These are phyloP conservation scores for Lydus trimaculatus DNA, from an alignment of 2,888 invertebrate genomes.

Conservation along the genomic window DNA sequence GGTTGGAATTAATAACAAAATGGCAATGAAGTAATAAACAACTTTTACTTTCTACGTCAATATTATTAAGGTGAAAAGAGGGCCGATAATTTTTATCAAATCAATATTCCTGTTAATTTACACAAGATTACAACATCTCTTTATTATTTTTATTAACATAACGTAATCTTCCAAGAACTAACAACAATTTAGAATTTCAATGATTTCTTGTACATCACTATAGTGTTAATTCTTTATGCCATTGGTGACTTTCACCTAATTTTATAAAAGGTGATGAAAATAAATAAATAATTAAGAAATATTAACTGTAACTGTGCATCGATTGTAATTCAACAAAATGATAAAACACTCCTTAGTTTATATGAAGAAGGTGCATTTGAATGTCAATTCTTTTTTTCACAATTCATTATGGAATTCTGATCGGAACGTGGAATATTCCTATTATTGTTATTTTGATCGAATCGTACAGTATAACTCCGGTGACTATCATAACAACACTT, in stretches of 20 bases:
- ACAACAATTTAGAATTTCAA: not conserved
- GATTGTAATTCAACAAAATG: not conserved
- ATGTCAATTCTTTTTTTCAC: not conserved
- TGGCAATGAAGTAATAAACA: slow-evolving; percentile 45
- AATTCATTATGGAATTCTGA: not conserved
- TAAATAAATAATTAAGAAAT: not conserved
- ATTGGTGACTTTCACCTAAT: not conserved
- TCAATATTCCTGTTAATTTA: not conserved
- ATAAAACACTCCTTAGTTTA: not conserved
- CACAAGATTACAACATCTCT: not conserved
- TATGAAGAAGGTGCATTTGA: not conserved
- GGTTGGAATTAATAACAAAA: not conserved
- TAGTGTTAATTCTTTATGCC: not conserved
- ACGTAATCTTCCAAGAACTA: not conserved
- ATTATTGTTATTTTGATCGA: too few species aligned
- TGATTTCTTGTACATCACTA: not conserved
- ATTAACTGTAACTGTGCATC: not conserved
- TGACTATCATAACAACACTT: too few species aligned
- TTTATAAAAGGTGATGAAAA: not conserved
- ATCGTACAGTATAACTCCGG: too few species aligned
- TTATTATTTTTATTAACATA: not conserved
- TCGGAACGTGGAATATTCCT: too few species aligned
- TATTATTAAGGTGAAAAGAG: slow-evolving; percentile 11
- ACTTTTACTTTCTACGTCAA: slow-evolving; percentile 42
- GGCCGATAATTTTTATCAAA: slow-evolving; percentile 8